A percentile compares a stretch with the other conserved stretches of the same genome.
Conservation (phyloP, 2,888 invertebrate species). For the Drosophila vallismaia region DNA sequence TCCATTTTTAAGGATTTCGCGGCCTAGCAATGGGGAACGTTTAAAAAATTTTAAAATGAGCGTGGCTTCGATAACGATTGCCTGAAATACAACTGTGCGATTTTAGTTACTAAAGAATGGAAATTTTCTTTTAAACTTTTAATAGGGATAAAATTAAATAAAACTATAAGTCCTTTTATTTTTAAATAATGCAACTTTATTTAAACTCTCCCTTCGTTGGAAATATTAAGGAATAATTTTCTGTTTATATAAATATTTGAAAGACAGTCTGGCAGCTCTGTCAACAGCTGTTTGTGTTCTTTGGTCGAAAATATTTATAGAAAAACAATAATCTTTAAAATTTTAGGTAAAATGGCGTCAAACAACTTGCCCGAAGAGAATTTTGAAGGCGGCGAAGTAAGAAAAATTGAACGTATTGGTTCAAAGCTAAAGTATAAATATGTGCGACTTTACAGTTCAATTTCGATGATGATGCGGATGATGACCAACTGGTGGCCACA, state of each 20-base stretch:
- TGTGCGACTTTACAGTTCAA: constrained; percentile 12
- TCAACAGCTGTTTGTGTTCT: constrained; percentile 5
- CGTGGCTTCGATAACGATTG: constrained; percentile 6
- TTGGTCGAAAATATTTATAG: neutral
- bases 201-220: too few relatives aligned
- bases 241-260: neutral
- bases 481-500: constrained; percentile 88
- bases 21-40: constrained; percentile 22
- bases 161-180: too few relatives aligned
- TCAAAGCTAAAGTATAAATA: too few relatives aligned
- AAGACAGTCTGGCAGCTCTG: neutral
- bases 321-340: constrained; percentile 15
- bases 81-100: neutral
- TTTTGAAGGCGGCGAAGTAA: constrained; percentile 80
- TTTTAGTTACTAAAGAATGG: neutral
- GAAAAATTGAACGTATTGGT: neutral
- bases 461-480: constrained; percentile 86
- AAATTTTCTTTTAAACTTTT: too few relatives aligned
- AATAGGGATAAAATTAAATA: too few relatives aligned
- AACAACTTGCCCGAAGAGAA: constrained; percentile 69
- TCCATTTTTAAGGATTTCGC: constrained; percentile 84
- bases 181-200: too few relatives aligned
- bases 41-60: constrained; percentile 54
- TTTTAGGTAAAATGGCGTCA: constrained; percentile 60
- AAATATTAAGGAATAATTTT: too few relatives aligned